A percentile compares a stretch with the other conserved stretches of the same genome.
These are phyloP conservation scores for Rhinopithecus roxellana DNA, from an alignment of 2,113 vertebrate genomes.

Conservation along the genomic window DNA sequence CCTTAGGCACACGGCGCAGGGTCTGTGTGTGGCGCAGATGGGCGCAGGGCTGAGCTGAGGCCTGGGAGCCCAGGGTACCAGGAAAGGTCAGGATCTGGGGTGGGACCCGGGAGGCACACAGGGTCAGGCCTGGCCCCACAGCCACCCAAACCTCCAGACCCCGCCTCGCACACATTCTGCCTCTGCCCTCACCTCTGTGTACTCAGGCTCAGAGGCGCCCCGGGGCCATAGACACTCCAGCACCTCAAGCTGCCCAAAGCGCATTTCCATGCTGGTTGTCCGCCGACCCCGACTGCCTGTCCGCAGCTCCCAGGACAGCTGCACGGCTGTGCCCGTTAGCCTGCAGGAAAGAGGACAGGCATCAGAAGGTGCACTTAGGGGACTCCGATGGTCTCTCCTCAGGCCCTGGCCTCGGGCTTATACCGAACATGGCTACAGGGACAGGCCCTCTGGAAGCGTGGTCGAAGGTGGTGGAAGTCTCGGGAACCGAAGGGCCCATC, in stretches of 20 bases:
- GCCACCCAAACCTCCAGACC: neutral
- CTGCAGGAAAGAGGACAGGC: conserved; percentile 64
- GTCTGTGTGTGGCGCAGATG: conserved; percentile 88
- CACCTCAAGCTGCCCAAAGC: conserved; percentile 91
- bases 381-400: neutral
- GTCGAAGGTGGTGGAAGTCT: conserved; percentile 88
- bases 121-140: accelerated
- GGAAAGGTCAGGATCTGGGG: conserved; percentile 90
- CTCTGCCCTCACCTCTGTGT: conserved; percentile 86
- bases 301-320: conserved; percentile 89
- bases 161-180: accelerated
- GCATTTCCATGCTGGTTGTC: conserved; percentile 85
- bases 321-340: conserved; percentile 89
- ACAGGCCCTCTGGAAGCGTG: conserved; percentile 89
- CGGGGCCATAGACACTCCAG: conserved; percentile 90
- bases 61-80: conserved; percentile 82
- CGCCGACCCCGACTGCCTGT: conserved; percentile 74
- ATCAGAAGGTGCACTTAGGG: neutral
- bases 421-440: conserved; percentile 92
- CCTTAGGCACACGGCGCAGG: conserved; percentile 86
- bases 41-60: conserved; percentile 88
- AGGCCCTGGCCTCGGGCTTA: neutral
- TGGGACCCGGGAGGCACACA: neutral
- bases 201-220: conserved; percentile 69
- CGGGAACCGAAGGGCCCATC: conserved; percentile 90